phyloP scores from a whole-genome alignment of 2,888 invertebrate genomes.

The Pedicia rivosa region DNA sequence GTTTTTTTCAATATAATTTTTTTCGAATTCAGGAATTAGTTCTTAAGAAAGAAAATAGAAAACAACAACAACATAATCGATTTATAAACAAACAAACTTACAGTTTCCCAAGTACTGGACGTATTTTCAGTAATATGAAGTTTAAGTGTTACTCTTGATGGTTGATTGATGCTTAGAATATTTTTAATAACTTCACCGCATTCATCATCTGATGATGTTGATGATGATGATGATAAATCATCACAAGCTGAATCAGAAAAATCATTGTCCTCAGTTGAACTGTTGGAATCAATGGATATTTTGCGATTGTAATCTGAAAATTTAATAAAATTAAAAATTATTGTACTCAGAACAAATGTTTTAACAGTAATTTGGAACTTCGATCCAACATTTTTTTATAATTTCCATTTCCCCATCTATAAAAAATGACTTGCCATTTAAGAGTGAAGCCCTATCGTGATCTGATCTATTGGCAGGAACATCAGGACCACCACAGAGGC shows the following conservation, averaged over 20 bases:
- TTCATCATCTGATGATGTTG: conserved; percentile 27
- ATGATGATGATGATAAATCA: conserved; percentile 22
- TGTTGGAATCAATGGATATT: conserved; percentile 30
- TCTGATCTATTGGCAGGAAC: conserved; percentile 57
- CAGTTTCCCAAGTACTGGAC: conserved; percentile 71
- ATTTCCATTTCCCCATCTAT: too few relatives aligned
- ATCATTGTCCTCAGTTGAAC: conserved; percentile 22
- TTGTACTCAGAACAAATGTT: too few relatives aligned
- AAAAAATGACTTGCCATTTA: conserved; percentile 24
- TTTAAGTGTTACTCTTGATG: conserved; percentile 57
- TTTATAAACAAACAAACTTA: conserved; percentile 28
- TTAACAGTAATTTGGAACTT: too few relatives aligned
- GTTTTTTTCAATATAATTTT: too few relatives aligned
- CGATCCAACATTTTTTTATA: background rate
- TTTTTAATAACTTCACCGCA: conserved; percentile 38
- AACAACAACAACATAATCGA: too few relatives aligned
- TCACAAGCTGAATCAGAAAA: conserved; percentile 20
- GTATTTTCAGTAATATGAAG: conserved; percentile 64
- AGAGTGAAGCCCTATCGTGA: conserved; percentile 34
- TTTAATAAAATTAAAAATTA: too few relatives aligned
- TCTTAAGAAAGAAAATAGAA: too few relatives aligned
- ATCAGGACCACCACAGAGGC: conserved; percentile 99
- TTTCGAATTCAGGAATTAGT: too few relatives aligned
- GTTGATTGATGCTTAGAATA: conserved; percentile 50
- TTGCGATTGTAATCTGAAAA: conserved; percentile 31